phyloP scores from a whole-genome alignment of 2,888 invertebrate genomes.

The Romanomermis culicivorax region DNA sequence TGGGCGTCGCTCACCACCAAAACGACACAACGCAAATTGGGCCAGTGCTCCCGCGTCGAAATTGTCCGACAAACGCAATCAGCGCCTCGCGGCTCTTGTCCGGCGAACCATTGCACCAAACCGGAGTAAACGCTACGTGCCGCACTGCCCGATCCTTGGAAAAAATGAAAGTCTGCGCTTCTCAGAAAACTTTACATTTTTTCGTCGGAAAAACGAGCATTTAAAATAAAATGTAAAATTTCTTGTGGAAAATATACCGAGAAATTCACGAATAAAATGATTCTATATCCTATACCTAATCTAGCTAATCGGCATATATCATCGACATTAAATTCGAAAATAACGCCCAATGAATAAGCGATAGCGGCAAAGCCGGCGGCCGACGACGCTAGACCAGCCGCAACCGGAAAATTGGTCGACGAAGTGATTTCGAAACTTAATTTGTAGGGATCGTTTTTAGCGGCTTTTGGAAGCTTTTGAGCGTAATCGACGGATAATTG shows the following conservation, averaged over 20 bases:
- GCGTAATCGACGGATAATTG: not conserved
- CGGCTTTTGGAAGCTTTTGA: not conserved
- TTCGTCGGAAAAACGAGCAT: not conserved
- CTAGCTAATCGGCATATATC: conserved; percentile 22
- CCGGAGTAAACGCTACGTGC: conserved; percentile 83
- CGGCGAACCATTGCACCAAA: conserved; percentile 71
- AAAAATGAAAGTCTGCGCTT: not conserved
- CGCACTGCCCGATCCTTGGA: conserved; percentile 63
- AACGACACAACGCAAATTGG: conserved; percentile 64
- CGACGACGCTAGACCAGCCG: conserved; percentile 89
- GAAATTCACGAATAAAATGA: too few species aligned
- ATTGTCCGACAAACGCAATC: conserved; percentile 44
- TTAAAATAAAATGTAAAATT: too few species aligned
- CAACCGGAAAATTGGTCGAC: conserved; percentile 91
- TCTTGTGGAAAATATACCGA: too few species aligned
- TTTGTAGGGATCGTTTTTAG: not conserved
- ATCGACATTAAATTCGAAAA: conserved; percentile 19
- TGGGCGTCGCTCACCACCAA: conserved; percentile 45
- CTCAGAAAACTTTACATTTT: not conserved
- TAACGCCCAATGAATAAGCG: conserved; percentile 19
- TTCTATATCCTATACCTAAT: too few species aligned
- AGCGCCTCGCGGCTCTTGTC: conserved; percentile 41
- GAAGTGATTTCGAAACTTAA: conserved; percentile 26
- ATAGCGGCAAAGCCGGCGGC: conserved; percentile 75
- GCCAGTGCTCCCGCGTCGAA: conserved; percentile 56